Evolutionary conservation across 2,113 vertebrate genomes (phyloP).

Genomic region (Lophochroa leadbeateri): DNA sequence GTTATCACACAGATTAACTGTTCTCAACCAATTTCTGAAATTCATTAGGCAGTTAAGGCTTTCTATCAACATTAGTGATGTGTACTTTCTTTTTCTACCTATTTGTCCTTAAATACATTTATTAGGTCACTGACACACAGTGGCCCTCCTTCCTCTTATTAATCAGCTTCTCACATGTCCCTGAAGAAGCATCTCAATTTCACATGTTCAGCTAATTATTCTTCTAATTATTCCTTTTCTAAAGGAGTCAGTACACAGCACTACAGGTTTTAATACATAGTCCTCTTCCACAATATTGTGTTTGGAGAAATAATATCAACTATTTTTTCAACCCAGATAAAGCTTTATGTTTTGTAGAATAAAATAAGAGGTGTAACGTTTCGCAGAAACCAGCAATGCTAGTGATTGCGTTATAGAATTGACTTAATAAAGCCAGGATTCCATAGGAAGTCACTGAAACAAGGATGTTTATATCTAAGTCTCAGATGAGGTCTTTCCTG

Average conservation of each 20-base stretch:
- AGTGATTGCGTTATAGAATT: neutral
- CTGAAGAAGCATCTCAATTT: conserved; percentile 7
- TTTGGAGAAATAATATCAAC: neutral
- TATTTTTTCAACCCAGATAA: neutral
- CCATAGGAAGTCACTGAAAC: neutral
- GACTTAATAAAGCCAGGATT: neutral
- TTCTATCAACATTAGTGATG: conserved; percentile 65
- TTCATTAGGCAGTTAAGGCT: conserved; percentile 63
- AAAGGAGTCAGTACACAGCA: neutral
- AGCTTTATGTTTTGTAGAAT: neutral
- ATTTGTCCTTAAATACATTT: conserved; percentile 56
- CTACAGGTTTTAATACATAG: neutral
- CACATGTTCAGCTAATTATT: conserved; percentile 43
- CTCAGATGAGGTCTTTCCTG: neutral
- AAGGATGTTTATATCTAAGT: neutral
- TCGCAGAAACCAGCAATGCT: neutral
- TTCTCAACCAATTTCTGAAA: conserved; percentile 64
- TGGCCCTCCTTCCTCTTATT: neutral
- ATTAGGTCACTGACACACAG: conserved; percentile 32
- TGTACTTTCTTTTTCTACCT: conserved; percentile 55
- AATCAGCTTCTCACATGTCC: neutral
- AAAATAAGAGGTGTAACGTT: neutral
- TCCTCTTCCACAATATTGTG: neutral
- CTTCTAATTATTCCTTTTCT: conserved; percentile 9
- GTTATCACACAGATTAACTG: conserved; percentile 64